Evolutionary conservation across 2,113 vertebrate genomes (phyloP).

Genomic region (Lucifuga dentata): DNA sequence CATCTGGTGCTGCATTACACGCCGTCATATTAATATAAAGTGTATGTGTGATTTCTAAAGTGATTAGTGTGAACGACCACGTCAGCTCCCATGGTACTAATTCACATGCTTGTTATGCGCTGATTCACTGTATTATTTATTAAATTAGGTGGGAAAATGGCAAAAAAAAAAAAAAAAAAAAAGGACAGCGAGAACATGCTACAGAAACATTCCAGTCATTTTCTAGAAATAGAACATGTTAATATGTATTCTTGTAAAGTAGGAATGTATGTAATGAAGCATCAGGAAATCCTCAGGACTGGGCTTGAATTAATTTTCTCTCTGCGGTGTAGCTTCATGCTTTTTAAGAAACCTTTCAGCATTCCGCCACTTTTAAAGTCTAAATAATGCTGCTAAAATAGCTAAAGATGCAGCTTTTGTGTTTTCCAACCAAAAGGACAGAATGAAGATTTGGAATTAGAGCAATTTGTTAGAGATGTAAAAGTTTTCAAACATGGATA

Average conservation of each 20-base stretch:
- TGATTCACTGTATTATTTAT: no score
- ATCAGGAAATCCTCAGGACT: not conserved
- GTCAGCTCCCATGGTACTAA: not conserved
- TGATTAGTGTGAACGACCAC: not conserved
- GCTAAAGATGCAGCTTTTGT: conserved; percentile 22
- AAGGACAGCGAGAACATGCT: no score
- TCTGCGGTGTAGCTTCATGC: not conserved
- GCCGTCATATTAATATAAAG: not conserved
- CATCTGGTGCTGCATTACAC: not conserved
- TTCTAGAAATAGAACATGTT: not conserved
- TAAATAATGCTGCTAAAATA: conserved; percentile 25
- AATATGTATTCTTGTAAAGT: not conserved
- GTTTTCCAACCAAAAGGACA: conserved; percentile 38
- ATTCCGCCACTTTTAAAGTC: conserved; percentile 25
- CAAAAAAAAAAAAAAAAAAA: not conserved
- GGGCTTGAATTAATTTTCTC: not conserved
- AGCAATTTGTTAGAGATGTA: conserved; percentile 9
- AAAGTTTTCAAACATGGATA: not conserved
- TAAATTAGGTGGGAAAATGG: no score
- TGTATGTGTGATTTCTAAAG: no score
- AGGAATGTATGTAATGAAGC: not conserved
- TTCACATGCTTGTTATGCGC: not conserved
- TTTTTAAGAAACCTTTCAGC: not conserved
- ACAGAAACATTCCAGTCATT: no score
- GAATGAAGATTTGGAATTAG: not conserved